phyloP scores from a whole-genome alignment of 2,797 vertebrate species.

The Acanthurus lineatus region DNA sequence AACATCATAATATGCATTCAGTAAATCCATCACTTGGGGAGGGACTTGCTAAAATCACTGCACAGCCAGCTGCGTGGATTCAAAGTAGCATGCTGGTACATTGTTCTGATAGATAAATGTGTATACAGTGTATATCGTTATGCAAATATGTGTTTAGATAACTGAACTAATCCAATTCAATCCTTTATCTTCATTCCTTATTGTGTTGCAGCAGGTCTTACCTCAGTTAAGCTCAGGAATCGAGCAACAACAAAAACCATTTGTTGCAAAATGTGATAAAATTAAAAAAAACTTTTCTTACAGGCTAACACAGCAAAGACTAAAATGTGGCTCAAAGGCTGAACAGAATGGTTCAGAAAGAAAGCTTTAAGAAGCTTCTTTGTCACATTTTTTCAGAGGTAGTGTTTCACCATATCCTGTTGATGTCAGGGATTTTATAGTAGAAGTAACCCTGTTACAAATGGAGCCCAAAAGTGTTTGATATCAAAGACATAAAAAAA shows the following conservation, averaged over 20 bases:
- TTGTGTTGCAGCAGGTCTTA: slow-evolving; percentile 41
- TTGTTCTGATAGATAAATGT: slow-evolving; percentile 38
- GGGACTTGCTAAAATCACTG: slow-evolving; percentile 4
- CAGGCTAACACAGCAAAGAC: slow-evolving; percentile 25
- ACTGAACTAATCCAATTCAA: neutral
- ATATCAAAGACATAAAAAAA: neutral
- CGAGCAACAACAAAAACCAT: slow-evolving; percentile 11
- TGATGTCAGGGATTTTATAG: neutral
- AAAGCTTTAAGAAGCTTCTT: slow-evolving; percentile 20
- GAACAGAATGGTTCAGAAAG: slow-evolving; percentile 22
- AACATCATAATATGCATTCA: neutral
- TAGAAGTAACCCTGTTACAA: neutral
- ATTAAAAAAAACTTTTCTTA: neutral
- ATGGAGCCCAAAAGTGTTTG: neutral
- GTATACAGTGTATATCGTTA: slow-evolving; percentile 1
- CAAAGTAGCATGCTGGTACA: slow-evolving; percentile 42
- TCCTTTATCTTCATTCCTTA: slow-evolving; percentile 18
- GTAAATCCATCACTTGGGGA: neutral
- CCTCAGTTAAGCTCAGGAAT: slow-evolving; percentile 28
- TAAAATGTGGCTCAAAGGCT: slow-evolving; percentile 28
- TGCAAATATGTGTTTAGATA: neutral
- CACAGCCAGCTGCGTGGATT: slow-evolving; percentile 18
- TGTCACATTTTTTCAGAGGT: slow-evolving; percentile 44
- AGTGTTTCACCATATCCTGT: slow-evolving; percentile 32
- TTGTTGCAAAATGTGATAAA: slow-evolving; percentile 21